Percentiles rank a stretch among this genome's conserved stretches.
These are phyloP conservation scores for Diaperis boleti DNA, from an alignment of 2,888 invertebrate species.

Conservation along the genomic window DNA sequence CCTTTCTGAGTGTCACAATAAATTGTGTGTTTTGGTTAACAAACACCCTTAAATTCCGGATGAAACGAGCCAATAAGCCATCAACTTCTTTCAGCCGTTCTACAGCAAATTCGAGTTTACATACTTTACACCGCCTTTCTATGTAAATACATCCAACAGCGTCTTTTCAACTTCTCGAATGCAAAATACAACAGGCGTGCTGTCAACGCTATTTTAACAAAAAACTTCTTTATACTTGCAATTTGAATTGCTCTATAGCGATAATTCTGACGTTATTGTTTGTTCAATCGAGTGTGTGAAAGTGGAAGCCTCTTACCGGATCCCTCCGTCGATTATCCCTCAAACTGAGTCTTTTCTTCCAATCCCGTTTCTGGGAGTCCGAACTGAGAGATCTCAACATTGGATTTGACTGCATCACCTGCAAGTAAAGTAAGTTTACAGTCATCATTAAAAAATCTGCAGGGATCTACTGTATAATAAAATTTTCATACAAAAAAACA, in stretches of 20 bases:
- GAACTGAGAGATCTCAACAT: conserved; percentile 77
- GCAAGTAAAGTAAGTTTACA: conserved; percentile 51
- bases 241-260: conserved; percentile 18
- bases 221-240: not conserved
- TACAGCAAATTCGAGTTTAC: not conserved
- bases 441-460: too few relatives aligned
- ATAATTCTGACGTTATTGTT: conserved; percentile 34
- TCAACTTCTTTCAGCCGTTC: not conserved
- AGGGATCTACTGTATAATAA: too few relatives aligned
- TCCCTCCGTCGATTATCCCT: conserved; percentile 77
- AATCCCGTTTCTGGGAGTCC: conserved; percentile 75
- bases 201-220: not conserved
- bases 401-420: conserved; percentile 62
- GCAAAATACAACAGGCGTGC: too few relatives aligned
- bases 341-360: conserved; percentile 81
- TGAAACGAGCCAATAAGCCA: too few relatives aligned
- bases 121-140: not conserved
- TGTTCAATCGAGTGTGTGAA: conserved; percentile 36
- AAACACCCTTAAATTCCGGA: too few relatives aligned
- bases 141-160: conserved; percentile 4
- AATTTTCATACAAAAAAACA: too few relatives aligned
- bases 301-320: conserved; percentile 51
- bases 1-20: too few relatives aligned
- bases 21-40: too few relatives aligned
- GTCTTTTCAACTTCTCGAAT: not conserved